These are phyloP conservation scores for Eulemur macaco DNA, from an alignment of 2,113 vertebrate species.

Conservation along the genomic window DNA sequence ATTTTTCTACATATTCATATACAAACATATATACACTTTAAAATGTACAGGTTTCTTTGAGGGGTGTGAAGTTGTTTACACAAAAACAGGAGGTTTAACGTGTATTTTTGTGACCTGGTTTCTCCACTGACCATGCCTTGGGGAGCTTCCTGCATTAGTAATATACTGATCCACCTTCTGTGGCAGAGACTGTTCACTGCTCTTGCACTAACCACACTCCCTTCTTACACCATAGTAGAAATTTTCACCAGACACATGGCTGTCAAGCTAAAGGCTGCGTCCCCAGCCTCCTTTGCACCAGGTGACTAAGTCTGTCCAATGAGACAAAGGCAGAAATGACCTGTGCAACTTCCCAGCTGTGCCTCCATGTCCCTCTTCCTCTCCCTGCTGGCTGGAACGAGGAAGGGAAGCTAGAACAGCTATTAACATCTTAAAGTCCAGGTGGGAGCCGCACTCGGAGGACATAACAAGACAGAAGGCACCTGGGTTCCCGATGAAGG, in stretches of 20 bases:
- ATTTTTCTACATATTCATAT: neutral
- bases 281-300: neutral
- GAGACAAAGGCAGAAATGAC: no score
- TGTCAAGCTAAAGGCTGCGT: neutral
- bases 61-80: neutral
- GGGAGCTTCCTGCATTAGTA: no score
- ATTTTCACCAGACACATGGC: neutral
- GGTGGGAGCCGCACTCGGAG: neutral
- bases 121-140: neutral
- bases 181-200: no score
- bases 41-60: neutral
- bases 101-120: neutral
- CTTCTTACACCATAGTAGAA: neutral
- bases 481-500: no score
- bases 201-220: neutral
- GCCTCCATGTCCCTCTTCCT: neutral
- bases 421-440: neutral
- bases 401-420: neutral
- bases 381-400: neutral
- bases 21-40: neutral
- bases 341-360: neutral
- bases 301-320: neutral
- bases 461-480: neutral
- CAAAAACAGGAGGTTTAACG: neutral
- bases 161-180: fast-evolving